These are phyloP conservation scores for Myripristis jacobus DNA, from an alignment of 2,797 vertebrate species.

Conservation along the genomic window DNA sequence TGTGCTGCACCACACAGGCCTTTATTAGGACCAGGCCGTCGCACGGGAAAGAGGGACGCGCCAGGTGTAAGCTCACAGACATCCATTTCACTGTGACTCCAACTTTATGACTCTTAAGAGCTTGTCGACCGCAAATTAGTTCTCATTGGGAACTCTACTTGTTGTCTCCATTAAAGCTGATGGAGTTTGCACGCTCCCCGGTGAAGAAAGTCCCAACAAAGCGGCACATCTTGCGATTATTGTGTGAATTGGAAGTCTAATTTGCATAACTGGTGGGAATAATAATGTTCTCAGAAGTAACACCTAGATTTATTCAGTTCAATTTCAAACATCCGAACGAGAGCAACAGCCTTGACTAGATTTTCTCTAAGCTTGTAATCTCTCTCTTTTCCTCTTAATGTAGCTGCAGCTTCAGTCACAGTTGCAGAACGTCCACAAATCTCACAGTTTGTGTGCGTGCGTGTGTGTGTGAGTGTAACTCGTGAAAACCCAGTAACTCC, in stretches of 20 bases:
- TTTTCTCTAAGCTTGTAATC: slow-evolving; percentile 77
- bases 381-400: slow-evolving; percentile 73
- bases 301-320: slow-evolving; percentile 69
- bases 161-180: slow-evolving; percentile 48
- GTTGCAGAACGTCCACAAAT: slow-evolving; percentile 67
- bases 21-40: slow-evolving; percentile 64
- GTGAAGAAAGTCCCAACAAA: slow-evolving; percentile 56
- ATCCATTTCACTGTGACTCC: slow-evolving; percentile 68
- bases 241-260: slow-evolving; percentile 61
- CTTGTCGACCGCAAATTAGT: slow-evolving; percentile 53
- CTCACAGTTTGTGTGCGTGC: slow-evolving; percentile 61
- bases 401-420: slow-evolving; percentile 72
- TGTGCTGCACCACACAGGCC: slow-evolving; percentile 55
- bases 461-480: slow-evolving; percentile 54
- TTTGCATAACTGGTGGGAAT: slow-evolving; percentile 68
- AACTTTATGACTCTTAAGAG: slow-evolving; percentile 60
- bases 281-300: slow-evolving; percentile 71
- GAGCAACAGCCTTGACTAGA: slow-evolving; percentile 76
- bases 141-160: slow-evolving; percentile 26
- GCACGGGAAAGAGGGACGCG: slow-evolving; percentile 61
- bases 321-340: slow-evolving; percentile 78
- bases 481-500: slow-evolving; percentile 64
- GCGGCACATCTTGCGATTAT: slow-evolving; percentile 70
- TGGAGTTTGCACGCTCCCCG: slow-evolving; percentile 38
- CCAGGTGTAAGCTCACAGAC: slow-evolving; percentile 57